Conservation (phyloP, 2,113 vertebrate genomes). For the Atlantisia rogersi region DNA sequence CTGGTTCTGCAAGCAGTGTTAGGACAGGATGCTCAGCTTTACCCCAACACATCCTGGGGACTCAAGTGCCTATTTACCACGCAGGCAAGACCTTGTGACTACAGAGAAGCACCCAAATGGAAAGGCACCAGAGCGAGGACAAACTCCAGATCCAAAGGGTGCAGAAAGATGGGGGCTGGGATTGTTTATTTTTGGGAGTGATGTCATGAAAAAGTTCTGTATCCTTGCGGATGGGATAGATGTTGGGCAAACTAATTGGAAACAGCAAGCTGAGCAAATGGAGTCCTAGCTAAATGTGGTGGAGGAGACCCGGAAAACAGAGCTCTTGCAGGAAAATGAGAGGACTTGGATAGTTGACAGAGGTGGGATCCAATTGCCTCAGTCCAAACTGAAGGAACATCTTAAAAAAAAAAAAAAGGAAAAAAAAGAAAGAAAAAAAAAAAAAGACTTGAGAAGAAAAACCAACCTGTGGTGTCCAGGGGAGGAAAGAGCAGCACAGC, state of each 20-base stretch:
- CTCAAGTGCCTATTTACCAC: not conserved
- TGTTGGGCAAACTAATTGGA: not conserved
- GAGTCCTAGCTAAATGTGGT: not conserved
- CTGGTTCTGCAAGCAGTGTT: not conserved
- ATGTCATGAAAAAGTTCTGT: conserved; percentile 8
- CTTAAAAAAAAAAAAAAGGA: not conserved
- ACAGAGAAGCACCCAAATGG: not conserved
- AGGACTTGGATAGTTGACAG: not conserved
- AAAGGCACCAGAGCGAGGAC: not conserved
- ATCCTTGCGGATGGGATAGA: not conserved
- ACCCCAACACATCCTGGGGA: not conserved
- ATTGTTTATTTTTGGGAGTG: not conserved
- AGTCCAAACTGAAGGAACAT: not conserved
- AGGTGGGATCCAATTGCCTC: not conserved
- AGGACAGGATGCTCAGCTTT: not conserved
- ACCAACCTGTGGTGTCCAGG: not conserved
- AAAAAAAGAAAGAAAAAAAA: too few relatives aligned
- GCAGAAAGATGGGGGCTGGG: not conserved
- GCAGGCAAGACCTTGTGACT: not conserved
- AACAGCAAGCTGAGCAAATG: not conserved
- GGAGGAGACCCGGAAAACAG: not conserved
- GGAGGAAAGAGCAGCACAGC: not conserved
- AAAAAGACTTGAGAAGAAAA: not conserved
- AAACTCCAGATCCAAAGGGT: not conserved
- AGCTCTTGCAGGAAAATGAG: not conserved